Percentiles rank a stretch among this genome's conserved stretches.
phyloP scores from a whole-genome alignment of 2,888 invertebrate species.

The Monoplex corrugatus region DNA sequence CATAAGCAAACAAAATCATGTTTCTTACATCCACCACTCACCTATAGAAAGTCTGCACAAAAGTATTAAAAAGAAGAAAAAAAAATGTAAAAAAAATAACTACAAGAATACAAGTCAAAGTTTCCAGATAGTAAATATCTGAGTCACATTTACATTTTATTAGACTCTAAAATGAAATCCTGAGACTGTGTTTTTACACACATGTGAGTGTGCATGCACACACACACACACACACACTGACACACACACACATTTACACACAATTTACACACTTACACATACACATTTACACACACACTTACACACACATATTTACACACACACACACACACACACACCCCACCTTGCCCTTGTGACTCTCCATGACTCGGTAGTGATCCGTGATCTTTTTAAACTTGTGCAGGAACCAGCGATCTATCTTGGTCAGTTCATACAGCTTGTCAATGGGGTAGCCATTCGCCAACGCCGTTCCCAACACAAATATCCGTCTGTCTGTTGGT shows the following conservation, averaged over 20 bases:
- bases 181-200: too few relatives aligned
- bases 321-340: neutral
- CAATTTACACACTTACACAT: neutral
- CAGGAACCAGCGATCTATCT: slow-evolving; percentile 98
- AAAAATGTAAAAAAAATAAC: too few relatives aligned
- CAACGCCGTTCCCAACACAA: slow-evolving; percentile 96
- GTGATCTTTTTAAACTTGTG: slow-evolving; percentile 96
- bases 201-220: too few relatives aligned
- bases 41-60: too few relatives aligned
- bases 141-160: too few relatives aligned
- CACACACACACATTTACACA: too few relatives aligned
- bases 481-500: slow-evolving; percentile 98
- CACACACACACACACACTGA: neutral
- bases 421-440: slow-evolving; percentile 93
- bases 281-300: neutral
- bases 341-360: slow-evolving; percentile 81
- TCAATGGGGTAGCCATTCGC: slow-evolving; percentile 88
- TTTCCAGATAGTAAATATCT: too few relatives aligned
- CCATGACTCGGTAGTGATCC: slow-evolving; percentile 87
- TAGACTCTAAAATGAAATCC: too few relatives aligned
- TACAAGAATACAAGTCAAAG: too few relatives aligned
- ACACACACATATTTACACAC: neutral
- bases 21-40: too few relatives aligned
- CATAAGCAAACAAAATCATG: too few relatives aligned
- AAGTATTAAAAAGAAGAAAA: too few relatives aligned